Conservation (phyloP, 2,888 invertebrate genomes). For the Oxystoma pomonae region DNA sequence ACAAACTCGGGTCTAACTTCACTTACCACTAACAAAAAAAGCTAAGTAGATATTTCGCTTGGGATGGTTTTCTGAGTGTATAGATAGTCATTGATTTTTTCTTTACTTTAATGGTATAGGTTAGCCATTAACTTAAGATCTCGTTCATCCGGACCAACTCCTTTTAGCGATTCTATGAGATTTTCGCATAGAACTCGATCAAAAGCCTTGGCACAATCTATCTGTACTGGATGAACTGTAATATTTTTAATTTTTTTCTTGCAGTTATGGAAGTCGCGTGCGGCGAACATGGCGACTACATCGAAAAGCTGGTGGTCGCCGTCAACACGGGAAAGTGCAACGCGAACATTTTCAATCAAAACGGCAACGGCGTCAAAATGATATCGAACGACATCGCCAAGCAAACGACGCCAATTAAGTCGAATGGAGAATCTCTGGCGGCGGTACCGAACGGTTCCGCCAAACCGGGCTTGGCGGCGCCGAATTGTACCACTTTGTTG, state of each 20-base stretch:
- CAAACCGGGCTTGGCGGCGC: constrained; percentile 43
- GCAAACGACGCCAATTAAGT: constrained; percentile 44
- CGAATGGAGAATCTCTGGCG: constrained; percentile 21
- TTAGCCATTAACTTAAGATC: too few species aligned
- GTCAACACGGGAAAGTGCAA: constrained; percentile 77
- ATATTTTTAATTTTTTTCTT: constrained; percentile 34
- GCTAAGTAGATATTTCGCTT: too few species aligned
- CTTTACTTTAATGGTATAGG: too few species aligned
- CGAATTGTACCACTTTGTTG: constrained; percentile 52
- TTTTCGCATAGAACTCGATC: too few species aligned
- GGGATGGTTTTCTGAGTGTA: too few species aligned
- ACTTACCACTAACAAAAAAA: too few species aligned
- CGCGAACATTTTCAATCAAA: constrained; percentile 48
- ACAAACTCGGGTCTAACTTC: too few species aligned
- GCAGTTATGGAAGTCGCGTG: constrained; percentile 93
- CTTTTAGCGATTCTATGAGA: too few species aligned
- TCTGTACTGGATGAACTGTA: too few species aligned
- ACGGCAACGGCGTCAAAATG: constrained; percentile 34
- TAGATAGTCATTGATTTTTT: too few species aligned
- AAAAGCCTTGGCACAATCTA: too few species aligned
- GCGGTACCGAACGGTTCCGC: constrained; percentile 40
- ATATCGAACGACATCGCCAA: constrained; percentile 58
- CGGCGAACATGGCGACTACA: constrained; percentile 90
- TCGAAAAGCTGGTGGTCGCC: constrained; percentile 77
- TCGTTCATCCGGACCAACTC: too few species aligned